These are phyloP conservation scores for Neolamprologus kungweensis DNA, from an alignment of 2,113 vertebrate species.

Conservation along the genomic window DNA sequence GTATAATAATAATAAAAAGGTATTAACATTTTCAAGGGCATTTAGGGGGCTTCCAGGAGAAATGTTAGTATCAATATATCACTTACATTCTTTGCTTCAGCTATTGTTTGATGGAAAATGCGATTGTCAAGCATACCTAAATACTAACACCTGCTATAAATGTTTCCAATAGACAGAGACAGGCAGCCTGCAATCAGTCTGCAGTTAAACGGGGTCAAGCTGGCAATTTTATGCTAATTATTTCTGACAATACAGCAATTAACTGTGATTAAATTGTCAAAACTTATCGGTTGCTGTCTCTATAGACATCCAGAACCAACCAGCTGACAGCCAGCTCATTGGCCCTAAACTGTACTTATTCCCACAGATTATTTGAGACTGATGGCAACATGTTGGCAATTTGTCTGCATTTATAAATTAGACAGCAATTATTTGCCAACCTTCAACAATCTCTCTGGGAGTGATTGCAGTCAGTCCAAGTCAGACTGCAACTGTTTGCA, in stretches of 20 bases:
- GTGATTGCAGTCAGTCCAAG: not conserved
- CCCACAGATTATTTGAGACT: not conserved
- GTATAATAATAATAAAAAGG: not conserved
- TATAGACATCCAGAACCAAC: not conserved
- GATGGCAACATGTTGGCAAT: not conserved
- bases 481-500: not conserved
- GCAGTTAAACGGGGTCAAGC: not conserved
- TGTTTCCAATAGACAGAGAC: not conserved
- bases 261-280: not conserved
- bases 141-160: not conserved
- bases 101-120: not conserved
- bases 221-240: not conserved
- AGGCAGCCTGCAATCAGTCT: not conserved
- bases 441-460: not conserved
- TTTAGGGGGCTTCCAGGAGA: not conserved
- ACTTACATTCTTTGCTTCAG: not conserved
- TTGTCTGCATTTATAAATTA: not conserved
- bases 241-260: not conserved
- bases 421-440: not conserved
- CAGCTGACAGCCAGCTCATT: not conserved
- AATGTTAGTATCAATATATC: not conserved
- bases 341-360: not conserved
- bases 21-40: not conserved
- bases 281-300: not conserved
- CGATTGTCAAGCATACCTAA: not conserved